phyloP scores from a whole-genome alignment of 2,113 vertebrate species.

The Ameiurus melas region DNA sequence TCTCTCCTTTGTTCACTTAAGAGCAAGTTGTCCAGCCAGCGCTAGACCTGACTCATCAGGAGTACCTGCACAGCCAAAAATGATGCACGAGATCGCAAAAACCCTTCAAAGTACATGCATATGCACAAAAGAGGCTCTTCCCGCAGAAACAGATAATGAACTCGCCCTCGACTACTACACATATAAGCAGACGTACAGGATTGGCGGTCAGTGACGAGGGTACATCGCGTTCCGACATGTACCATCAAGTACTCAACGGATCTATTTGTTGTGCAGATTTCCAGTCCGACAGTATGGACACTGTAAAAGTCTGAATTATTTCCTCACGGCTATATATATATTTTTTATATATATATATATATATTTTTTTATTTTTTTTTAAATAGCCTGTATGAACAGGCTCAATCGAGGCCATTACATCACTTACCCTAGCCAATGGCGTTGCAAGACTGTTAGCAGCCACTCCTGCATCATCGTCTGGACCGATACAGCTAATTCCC shows the following conservation, averaged over 20 bases:
- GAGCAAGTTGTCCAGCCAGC: constrained; percentile 53
- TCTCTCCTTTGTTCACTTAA: constrained; percentile 63
- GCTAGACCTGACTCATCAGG: background rate
- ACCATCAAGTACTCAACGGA: constrained; percentile 74
- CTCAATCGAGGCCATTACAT: constrained; percentile 88
- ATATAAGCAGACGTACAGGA: background rate
- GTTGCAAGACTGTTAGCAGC: constrained; percentile 84
- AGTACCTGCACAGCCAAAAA: background rate
- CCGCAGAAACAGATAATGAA: background rate
- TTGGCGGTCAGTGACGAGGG: background rate
- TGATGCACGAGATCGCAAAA: background rate
- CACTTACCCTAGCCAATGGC: constrained; percentile 95
- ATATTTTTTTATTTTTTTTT: background rate
- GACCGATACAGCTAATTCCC: constrained; percentile 72
- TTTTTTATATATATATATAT: too few relatives aligned
- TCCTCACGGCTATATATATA: background rate
- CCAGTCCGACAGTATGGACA: constrained; percentile 69
- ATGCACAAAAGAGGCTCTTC: background rate
- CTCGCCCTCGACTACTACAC: background rate
- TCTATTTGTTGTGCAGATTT: constrained; percentile 82
- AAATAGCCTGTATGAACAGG: constrained; percentile 58
- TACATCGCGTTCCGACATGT: constrained; percentile 8
- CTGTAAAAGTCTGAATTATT: background rate
- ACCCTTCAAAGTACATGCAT: background rate
- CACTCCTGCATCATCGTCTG: constrained; percentile 79